Percentiles rank a stretch among this genome's conserved stretches.
These are phyloP conservation scores for Accipiter cooperii DNA, from an alignment of 2,113 vertebrate genomes.

Conservation along the genomic window DNA sequence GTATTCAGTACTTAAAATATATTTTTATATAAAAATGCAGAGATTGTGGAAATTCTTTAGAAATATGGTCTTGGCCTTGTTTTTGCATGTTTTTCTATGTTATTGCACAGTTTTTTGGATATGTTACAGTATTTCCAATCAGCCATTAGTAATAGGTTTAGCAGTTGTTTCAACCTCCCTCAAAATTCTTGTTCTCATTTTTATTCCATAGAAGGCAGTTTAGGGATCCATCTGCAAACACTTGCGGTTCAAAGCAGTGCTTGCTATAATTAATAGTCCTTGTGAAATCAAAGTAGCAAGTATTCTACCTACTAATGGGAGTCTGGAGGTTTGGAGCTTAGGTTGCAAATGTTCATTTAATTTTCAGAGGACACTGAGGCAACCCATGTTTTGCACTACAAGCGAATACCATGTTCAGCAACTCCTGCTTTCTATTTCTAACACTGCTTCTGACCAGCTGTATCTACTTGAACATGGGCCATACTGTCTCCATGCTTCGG, in stretches of 20 bases:
- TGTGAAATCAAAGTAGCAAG: background rate
- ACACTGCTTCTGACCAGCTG: background rate
- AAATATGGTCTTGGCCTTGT: background rate
- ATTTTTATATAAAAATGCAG: background rate
- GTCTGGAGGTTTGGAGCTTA: background rate
- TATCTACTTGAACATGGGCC: background rate
- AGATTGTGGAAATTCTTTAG: background rate
- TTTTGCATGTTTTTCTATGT: background rate
- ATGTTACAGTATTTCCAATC: constrained; percentile 15
- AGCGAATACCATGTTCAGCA: background rate
- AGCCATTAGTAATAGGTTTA: constrained; percentile 8
- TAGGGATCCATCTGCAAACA: background rate
- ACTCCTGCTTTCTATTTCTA: background rate
- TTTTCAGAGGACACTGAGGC: background rate
- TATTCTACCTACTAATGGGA: background rate
- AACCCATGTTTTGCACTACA: background rate
- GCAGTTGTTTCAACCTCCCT: background rate
- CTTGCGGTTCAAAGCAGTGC: background rate
- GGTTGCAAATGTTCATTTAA: background rate
- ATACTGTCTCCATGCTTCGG: background rate
- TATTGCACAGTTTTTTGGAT: background rate
- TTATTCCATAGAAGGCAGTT: background rate
- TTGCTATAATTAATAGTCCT: background rate
- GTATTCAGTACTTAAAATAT: background rate
- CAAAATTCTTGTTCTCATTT: background rate